Evolutionary conservation across 92 coral and sea anemone genomes (phyloP), one percentile per base, ranked within the genome.

Genomic region (Porites cylindrica): DNA sequence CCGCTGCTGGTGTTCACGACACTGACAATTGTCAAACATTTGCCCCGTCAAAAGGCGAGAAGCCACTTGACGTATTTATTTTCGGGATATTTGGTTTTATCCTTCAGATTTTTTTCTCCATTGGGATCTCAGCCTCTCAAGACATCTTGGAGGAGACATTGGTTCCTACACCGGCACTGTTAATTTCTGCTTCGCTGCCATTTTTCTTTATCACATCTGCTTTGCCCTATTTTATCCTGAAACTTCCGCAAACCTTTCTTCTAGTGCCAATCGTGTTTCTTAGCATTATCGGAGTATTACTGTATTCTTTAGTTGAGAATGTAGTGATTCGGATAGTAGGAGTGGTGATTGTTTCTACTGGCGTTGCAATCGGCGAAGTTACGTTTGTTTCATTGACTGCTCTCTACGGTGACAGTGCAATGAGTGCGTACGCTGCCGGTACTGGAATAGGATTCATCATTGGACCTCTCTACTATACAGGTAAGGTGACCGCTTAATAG

Each of bases 391-490:
- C 91, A 21, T 73, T 94, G 76, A 91, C 97, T 52, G 95, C 91
- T 8, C 82, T 94, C 47, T 94, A 89, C 84, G 82, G 90, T 38
- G 91, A 92, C 64, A 32, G 77, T 5, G 82, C 93, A 2, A 67
- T 94, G 64, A 90, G 88, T 63, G 90, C 93, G 10, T 94, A 94
- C 82, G 83, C 95, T 19, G 86, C 93, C 0, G 97, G 97, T 7
- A 94, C 93, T 62, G 97, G 97, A 2, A 66, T 88, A 4, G 97
- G 97, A 0, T 94, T 85, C 73, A 82, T 90, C 11, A 62, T 78
- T 67, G 97, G 97, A 12, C 95, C 97, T 0, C 71, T 91, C 5
- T 94, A 91, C 71, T 94, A 94, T 59, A 76, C 97, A 83, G 97
- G 97, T 94, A 19, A 72, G 97, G 26, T 1, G 58, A 17, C 7